Conservation (phyloP, 2,888 invertebrate genomes). For the Patella depressa region DNA sequence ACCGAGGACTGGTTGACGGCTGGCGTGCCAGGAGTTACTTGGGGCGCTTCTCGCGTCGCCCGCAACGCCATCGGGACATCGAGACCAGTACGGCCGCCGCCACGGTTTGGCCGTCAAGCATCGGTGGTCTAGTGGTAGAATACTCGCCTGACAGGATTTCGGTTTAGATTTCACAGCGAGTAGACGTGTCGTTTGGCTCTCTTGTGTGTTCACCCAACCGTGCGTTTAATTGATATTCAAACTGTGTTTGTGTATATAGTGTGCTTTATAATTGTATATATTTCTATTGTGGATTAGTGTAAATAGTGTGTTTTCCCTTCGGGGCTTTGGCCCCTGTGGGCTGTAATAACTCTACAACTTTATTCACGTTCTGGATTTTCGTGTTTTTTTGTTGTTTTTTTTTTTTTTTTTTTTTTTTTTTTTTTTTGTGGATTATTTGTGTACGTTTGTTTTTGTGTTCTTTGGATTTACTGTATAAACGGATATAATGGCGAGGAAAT, state of each 20-base stretch:
- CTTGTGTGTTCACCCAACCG: background rate
- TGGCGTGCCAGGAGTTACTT: too few species aligned
- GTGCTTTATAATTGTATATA: background rate
- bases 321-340: conserved; percentile 4
- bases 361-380: background rate
- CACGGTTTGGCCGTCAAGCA: too few species aligned
- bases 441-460: background rate
- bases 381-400: too few species aligned
- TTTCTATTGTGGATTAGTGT: too few species aligned
- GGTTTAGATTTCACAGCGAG: background rate
- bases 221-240: background rate
- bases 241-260: background rate
- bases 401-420: too few species aligned
- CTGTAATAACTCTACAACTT: background rate
- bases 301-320: background rate
- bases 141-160: too few species aligned
- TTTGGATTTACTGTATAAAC: background rate
- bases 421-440: background rate
- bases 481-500: background rate
- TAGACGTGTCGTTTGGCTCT: background rate
- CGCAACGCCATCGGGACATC: too few species aligned
- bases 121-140: too few species aligned
- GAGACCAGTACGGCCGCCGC: too few species aligned
- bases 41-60: too few species aligned
- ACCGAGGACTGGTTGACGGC: conserved; percentile 25